Evolutionary conservation across 2,797 vertebrate genomes (phyloP), one percentile per base, ranked within the genome.

Genomic region (Megalops cyprinoides): DNA sequence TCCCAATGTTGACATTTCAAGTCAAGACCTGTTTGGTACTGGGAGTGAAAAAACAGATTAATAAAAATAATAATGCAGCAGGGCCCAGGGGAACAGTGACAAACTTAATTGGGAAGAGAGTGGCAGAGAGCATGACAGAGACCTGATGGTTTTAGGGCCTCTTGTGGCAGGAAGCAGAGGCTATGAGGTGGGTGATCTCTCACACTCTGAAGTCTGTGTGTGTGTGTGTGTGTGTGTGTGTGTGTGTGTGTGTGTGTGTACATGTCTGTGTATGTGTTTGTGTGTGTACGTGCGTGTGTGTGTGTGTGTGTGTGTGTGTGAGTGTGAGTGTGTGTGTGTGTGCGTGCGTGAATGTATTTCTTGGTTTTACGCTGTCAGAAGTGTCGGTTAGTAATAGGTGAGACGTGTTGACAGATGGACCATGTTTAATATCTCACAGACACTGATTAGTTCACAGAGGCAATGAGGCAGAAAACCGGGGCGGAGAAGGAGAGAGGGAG

Each of bases 321-420:
- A 39, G 46, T 79, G n/a, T 25, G 37, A 5, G 14, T 76, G 53
- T 82, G 83, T 65, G 31, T 74, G 82, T 87, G 88, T 67, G 60
- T 89, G 82, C 86, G 83, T 78, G 76, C 34, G 31, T 25, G 31
- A 53, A 3, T 55, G 25, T 25, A 25, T 48, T n/a, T n/a, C n/a
- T n/a, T 89, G 55, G 23, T 25, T 20, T 42, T 39, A 18, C 23
- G 62, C 39, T 44, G 20, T 23, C 10, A 10, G 34, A 77, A 75
- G 51, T 75, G 10, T 53, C 23, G 15, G 18, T 2, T 69, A 69
- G 55, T 15, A 25, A n/a, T 12, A 25, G 55, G 55, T 58, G 55
- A 58, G 55, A 58, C 25, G 20, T 9, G n/a, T 58, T n/a, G 5
- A 58, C 5, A 58, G 25, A 58, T 58, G 23, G 25, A 58, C n/a